phyloP scores from a whole-genome alignment of 23 tunicate species.

The Clavelina lepadiformis region DNA sequence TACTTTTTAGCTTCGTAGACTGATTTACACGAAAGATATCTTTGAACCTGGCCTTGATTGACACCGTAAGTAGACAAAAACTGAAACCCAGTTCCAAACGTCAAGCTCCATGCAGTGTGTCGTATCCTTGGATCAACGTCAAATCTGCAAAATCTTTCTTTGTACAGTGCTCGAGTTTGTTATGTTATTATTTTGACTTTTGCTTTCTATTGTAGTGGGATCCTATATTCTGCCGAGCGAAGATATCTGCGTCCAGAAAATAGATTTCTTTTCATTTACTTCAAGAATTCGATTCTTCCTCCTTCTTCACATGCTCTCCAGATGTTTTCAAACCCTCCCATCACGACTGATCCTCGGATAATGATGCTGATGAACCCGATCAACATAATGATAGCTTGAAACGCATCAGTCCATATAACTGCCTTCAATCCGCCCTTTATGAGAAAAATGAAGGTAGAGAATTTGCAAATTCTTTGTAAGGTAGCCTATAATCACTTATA shows the following conservation, averaged over 20 bases:
- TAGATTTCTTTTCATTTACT: slow-evolving; percentile 12
- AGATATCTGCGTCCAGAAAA: no score
- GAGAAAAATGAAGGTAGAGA: not conserved
- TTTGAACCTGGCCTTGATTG: slow-evolving; percentile 31
- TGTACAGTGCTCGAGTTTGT: not conserved
- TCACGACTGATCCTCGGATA: slow-evolving; percentile 12
- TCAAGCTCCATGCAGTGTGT: slow-evolving; percentile 31
- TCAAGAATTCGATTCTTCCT: slow-evolving; percentile 41
- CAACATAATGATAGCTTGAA: slow-evolving; percentile 45
- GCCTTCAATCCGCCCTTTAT: slow-evolving; percentile 66
- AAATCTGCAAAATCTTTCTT: not conserved
- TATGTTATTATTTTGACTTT: not conserved
- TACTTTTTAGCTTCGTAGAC: slow-evolving; percentile 21
- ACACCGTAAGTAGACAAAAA: slow-evolving; percentile 6
- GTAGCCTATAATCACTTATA: no score
- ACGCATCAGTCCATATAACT: slow-evolving; percentile 71
- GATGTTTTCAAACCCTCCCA: slow-evolving; percentile 44
- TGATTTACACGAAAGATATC: slow-evolving; percentile 25
- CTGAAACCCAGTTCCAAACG: slow-evolving; percentile 4
- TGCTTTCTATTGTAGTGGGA: no score
- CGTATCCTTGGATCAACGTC: slow-evolving; percentile 58
- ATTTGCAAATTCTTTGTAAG: no score
- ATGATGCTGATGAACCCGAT: slow-evolving; percentile 29
- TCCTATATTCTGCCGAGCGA: no score
- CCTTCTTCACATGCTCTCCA: slow-evolving; percentile 33